Conservation (phyloP, 2,113 vertebrate genomes). For the Cervus canadensis region DNA sequence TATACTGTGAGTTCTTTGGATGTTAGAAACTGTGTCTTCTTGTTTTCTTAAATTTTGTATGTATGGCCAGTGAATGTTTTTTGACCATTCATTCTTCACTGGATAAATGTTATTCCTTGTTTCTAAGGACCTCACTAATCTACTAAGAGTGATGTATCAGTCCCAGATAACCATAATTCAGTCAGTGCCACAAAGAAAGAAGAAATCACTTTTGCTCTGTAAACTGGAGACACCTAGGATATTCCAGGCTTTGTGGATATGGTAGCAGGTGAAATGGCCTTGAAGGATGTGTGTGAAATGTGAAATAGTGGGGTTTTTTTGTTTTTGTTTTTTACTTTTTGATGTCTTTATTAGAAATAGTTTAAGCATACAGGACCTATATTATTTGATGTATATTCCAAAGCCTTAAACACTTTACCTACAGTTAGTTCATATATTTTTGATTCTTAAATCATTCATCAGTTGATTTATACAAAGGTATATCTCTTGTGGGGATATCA, state of each 20-base stretch:
- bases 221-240: neutral
- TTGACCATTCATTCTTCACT: constrained; percentile 5
- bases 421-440: neutral
- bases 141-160: neutral
- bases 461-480: constrained; percentile 28
- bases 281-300: neutral
- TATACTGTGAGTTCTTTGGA: neutral
- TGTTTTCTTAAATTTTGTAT: constrained; percentile 6
- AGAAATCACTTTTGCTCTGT: neutral
- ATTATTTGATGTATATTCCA: constrained; percentile 7
- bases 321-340: neutral
- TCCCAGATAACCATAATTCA: neutral
- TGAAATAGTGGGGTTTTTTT: neutral
- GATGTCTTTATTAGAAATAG: constrained; percentile 14
- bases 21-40: neutral
- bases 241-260: neutral
- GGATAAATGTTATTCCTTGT: neutral
- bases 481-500: neutral
- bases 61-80: neutral
- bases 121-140: neutral
- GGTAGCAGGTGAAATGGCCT: neutral
- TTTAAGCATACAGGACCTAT: neutral
- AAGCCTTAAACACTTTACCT: neutral
- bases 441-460: neutral
- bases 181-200: neutral